Base-by-base conservation (phyloP, 2,888 invertebrate species). In the Melanchra persicariae region DNA sequence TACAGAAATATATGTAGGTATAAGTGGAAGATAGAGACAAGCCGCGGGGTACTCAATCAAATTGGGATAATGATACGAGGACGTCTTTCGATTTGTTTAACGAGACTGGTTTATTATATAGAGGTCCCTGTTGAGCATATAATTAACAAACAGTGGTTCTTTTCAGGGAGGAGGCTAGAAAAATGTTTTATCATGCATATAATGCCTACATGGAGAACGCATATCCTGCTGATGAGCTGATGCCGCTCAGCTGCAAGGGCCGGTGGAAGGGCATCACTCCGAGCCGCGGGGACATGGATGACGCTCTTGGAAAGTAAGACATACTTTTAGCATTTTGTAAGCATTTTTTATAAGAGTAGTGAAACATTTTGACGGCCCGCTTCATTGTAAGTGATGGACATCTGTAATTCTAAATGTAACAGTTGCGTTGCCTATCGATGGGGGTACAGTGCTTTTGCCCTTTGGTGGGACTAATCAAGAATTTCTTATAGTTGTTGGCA, bases 111-210 rank as follows among this genome's bases (percentile, higher is more conserved):
- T 51, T 51, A 24, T 17, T 24, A 26, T 40, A 40, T 40, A 40
- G n/a, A n/a, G 1, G 3, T 52, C 9, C 40, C 5, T 15, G 15
- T 47, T n/a, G 17, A 40, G 6, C 15, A 24, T 73, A 15, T 73
- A 15, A 61, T 40, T 40, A 49, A 59, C 47, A 19, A 19, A 22
- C 10, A 52, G 15, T 40, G 43, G 19, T 64, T 65, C 0, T 51
- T 77, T 95, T 54, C 88, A 99, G 99, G 92, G 98, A 98, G 88
- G 98, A 99, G 95, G 97, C 99, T 19, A 96, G 98, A 70, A 98
- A 98, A 89, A 99, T 99, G 99, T 99, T 99, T 93, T 98, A 99
- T 92, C 99, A 99, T 96, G 99, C 99, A 6, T 99, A 99, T 91
- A 96, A 98, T 89, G 98, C 99, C 2, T 99, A 99, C 88, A 99